Evolutionary conservation across 2,888 invertebrate genomes (phyloP), one percentile per base, ranked within the genome.

Genomic region (Aspidiotus rigidus): DNA sequence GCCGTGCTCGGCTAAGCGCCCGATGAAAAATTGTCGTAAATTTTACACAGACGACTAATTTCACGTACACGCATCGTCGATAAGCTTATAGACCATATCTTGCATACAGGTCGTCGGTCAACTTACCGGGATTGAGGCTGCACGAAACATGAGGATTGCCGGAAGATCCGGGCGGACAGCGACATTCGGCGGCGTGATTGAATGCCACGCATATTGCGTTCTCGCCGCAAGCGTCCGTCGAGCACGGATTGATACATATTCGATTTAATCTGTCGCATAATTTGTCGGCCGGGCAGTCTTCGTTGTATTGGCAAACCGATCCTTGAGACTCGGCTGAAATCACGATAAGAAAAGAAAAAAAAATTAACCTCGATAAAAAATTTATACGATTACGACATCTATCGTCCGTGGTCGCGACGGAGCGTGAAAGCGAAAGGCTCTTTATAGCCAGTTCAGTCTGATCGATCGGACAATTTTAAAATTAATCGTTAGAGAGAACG

Each of bases 271-370:
- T 83, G 78, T 93, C 92, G 77, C 93, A 93, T 28, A 90, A 80
- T 75, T 89, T 85, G 75, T 88, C 85, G n/a, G 89, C 88, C 69
- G 91, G 90, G 77, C 93, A 93, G 76, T 93, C 92, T 81, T 90
- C 91, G 76, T 93, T 92, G 78, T 90, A 91, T 77, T 92, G 92
- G 77, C 93, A 93, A 64, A 91, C 83, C 73, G 84, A 81, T 74
- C 81, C 80, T 72, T 81, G 78, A 59, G 78, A 77, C 42, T 77
- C 76, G 15, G 80, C 83, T 83, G 73, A 53, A 77, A 75, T 49
- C 71, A n/a, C 9, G 39, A n/a, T n/a, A 72, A 70, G 61, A 71
- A 16, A 64, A 60, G 63, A 53, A 63, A 57, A 61, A 40, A 64
- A 60, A 70, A 13, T 28, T 62, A n/a, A 16, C 7, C 11, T 7